These are phyloP conservation scores for Endomychus coccineus DNA, from an alignment of 2,888 invertebrate species.

Conservation along the genomic window DNA sequence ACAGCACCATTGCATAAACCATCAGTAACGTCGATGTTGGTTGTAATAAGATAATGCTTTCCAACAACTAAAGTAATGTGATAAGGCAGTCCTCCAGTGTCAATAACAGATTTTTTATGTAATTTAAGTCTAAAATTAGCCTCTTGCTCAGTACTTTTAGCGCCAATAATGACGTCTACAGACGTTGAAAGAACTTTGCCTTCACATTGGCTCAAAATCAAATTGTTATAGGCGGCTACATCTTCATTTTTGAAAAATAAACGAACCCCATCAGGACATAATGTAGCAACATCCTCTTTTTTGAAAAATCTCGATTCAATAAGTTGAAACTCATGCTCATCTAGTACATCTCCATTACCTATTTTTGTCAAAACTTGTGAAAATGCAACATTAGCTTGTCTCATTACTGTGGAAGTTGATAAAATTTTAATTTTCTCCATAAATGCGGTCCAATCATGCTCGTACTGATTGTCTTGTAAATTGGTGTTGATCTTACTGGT, in stretches of 20 bases:
- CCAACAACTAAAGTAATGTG: not conserved
- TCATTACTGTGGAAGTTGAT: not conserved
- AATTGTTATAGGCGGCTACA: conserved; percentile 1
- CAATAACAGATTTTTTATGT: not conserved
- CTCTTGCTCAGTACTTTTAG: not conserved
- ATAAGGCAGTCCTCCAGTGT: not conserved
- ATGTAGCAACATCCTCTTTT: not conserved
- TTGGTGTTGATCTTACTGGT: conserved; percentile 31
- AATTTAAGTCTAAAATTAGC: not conserved
- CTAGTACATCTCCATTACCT: conserved; percentile 1
- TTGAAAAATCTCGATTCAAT: conserved; percentile 2
- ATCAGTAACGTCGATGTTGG: conserved; percentile 2
- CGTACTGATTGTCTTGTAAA: no score
- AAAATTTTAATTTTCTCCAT: not conserved
- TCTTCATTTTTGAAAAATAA: not conserved
- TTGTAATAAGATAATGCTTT: not conserved
- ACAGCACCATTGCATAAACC: conserved; percentile 4
- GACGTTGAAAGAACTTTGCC: not conserved
- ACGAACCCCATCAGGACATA: conserved; percentile 3
- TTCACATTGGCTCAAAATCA: not conserved
- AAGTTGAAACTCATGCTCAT: not conserved
- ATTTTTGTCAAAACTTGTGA: not conserved
- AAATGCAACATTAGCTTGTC: conserved; percentile 1
- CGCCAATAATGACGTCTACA: not conserved
- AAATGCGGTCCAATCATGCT: conserved; percentile 1